A percentile compares a stretch with the other conserved stretches of the same genome.
phyloP scores from a whole-genome alignment of 2,888 invertebrate genomes.

The Thalpophila matura region DNA sequence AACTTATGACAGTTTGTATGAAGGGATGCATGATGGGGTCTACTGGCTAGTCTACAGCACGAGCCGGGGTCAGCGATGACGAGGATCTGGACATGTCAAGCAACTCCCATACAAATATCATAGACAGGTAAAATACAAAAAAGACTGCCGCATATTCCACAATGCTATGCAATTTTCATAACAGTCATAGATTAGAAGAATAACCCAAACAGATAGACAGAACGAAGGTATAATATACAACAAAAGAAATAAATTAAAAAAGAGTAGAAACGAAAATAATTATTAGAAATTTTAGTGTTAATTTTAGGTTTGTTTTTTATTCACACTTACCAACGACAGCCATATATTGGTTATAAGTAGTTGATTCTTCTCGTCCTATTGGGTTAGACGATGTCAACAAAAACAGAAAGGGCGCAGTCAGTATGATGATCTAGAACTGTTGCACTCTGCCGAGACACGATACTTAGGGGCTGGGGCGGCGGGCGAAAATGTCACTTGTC shows the following conservation, averaged over 20 bases:
- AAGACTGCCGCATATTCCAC: slow-evolving; percentile 90
- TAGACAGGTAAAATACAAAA: slow-evolving; percentile 68
- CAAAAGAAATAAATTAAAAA: slow-evolving; percentile 73
- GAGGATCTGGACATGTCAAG: slow-evolving; percentile 75
- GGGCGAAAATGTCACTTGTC: slow-evolving; percentile 73
- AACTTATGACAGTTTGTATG: slow-evolving; percentile 71
- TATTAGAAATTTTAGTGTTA: slow-evolving; percentile 88
- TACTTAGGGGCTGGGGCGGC: slow-evolving; percentile 78
- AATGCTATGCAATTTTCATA: slow-evolving; percentile 88
- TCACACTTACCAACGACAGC: slow-evolving; percentile 98
- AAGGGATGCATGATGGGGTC: slow-evolving; percentile 83
- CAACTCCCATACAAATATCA: slow-evolving; percentile 77
- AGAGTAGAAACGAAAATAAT: slow-evolving; percentile 78
- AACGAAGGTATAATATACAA: slow-evolving; percentile 68
- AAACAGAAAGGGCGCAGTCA: slow-evolving; percentile 92
- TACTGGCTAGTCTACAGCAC: slow-evolving; percentile 81
- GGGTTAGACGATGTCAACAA: slow-evolving; percentile 93
- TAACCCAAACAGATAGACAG: slow-evolving; percentile 68
- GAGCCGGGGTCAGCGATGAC: slow-evolving; percentile 75
- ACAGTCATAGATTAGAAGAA: slow-evolving; percentile 82
- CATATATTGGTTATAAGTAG: slow-evolving; percentile 98
- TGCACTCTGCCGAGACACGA: slow-evolving; percentile 81
- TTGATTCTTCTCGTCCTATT: slow-evolving; percentile 98
- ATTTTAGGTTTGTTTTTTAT: slow-evolving; percentile 89
- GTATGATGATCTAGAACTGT: slow-evolving; percentile 86